These are phyloP conservation scores for Rhinophrynus dorsalis DNA, from an alignment of 2,797 vertebrate genomes.

Conservation along the genomic window DNA sequence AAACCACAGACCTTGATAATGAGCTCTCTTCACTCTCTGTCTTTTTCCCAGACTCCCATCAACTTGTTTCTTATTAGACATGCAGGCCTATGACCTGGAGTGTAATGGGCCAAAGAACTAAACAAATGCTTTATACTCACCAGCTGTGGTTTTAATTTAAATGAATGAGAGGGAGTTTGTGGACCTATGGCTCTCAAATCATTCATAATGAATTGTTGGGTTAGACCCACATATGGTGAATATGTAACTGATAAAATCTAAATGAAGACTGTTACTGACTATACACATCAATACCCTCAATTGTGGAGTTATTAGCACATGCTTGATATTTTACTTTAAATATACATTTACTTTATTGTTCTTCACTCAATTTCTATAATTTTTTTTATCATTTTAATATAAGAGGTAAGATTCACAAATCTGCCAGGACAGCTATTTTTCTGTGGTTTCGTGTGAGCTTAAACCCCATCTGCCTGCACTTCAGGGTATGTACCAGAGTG, in stretches of 20 bases:
- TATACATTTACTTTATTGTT: no score
- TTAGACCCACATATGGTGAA: slow-evolving; percentile 37
- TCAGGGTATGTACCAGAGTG: no score
- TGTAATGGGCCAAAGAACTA: slow-evolving; percentile 50
- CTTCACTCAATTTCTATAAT: no score
- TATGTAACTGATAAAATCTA: slow-evolving; percentile 28
- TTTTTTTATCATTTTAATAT: no score
- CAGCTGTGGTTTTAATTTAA: slow-evolving; percentile 50
- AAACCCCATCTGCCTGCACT: no score
- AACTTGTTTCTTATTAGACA: slow-evolving; percentile 49
- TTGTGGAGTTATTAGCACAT: no score
- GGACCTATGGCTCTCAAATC: slow-evolving; percentile 37
- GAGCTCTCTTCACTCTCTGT: slow-evolving; percentile 47
- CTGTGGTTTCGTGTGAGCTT: no score
- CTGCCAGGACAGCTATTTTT: no score
- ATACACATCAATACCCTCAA: no score
- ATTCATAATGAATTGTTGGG: slow-evolving; percentile 46
- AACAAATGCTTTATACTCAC: slow-evolving; percentile 48
- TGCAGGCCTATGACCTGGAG: slow-evolving; percentile 48
- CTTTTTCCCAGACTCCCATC: slow-evolving; percentile 49
- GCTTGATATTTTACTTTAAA: no score
- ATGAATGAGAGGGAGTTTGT: slow-evolving; percentile 45
- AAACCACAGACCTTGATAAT: slow-evolving; percentile 50
- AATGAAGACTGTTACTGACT: slow-evolving; percentile 21
- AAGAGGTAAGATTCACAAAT: no score